phyloP scores from a whole-genome alignment of 2,888 invertebrate species.

The Microplitis manilae region DNA sequence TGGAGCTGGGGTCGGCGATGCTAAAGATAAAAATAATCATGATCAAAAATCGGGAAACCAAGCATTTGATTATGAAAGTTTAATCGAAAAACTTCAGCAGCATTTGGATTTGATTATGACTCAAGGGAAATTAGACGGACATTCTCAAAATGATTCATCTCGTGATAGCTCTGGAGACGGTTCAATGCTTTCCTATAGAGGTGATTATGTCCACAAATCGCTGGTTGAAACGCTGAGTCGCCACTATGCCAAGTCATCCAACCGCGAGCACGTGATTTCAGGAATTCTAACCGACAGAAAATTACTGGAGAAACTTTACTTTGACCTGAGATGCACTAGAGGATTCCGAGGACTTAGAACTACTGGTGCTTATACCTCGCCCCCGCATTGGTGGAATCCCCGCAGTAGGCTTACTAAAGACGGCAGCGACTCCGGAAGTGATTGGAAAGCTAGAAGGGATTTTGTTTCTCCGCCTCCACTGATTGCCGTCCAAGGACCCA shows the following conservation, averaged over 20 bases:
- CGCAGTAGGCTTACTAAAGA: constrained; percentile 51
- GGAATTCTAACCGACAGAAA: constrained; percentile 83
- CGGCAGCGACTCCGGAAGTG: constrained; percentile 49
- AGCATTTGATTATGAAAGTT: constrained; percentile 76
- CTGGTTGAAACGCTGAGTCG: constrained; percentile 79
- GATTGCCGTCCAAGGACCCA: constrained; percentile 79
- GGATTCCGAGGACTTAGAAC: constrained; percentile 72
- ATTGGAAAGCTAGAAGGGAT: constrained; percentile 54
- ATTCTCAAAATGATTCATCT: constrained; percentile 39
- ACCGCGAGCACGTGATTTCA: constrained; percentile 80
- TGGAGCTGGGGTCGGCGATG: neutral
- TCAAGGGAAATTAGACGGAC: constrained; percentile 52
- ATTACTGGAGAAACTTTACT: constrained; percentile 81
- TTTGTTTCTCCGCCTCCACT: constrained; percentile 77
- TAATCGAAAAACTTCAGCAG: constrained; percentile 78
- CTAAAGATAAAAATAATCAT: neutral
- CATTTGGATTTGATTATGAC: constrained; percentile 73
- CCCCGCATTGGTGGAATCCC: constrained; percentile 62
- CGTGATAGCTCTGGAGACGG: constrained; percentile 52
- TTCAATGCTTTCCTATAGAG: constrained; percentile 67
- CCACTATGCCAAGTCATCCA: constrained; percentile 79
- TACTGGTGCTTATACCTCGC: constrained; percentile 66
- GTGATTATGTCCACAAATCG: constrained; percentile 76
- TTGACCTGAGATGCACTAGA: constrained; percentile 81
- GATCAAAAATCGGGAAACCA: constrained; percentile 51